Evolutionary conservation across 2,797 vertebrate genomes (phyloP).

Genomic region (Enteromius paludinosus): DNA sequence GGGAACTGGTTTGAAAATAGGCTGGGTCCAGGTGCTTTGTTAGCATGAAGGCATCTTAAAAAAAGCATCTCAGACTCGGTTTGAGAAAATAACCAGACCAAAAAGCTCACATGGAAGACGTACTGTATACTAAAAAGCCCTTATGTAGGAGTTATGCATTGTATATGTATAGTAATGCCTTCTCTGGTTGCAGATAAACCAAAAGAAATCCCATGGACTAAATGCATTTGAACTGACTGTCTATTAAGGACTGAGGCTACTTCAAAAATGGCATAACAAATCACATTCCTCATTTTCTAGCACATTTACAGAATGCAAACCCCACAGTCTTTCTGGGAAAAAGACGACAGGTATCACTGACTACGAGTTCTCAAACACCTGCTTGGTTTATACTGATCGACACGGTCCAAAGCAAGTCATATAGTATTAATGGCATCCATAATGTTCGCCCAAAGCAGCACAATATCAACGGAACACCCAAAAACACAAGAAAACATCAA

Average conservation of each 20-base stretch:
- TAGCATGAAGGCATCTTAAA: constrained; percentile 60
- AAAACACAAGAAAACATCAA: constrained; percentile 60
- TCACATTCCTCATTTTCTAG: constrained; percentile 54
- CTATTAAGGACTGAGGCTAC: constrained; percentile 46
- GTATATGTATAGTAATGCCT: constrained; percentile 48
- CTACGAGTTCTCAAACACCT: constrained; percentile 44
- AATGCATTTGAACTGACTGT: constrained; percentile 39
- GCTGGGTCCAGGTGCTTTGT: constrained; percentile 61
- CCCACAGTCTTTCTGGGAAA: constrained; percentile 49
- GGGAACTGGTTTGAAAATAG: constrained; percentile 72
- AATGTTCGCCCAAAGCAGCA: constrained; percentile 59
- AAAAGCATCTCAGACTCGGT: constrained; percentile 51
- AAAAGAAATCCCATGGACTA: constrained; percentile 26
- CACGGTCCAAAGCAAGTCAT: constrained; percentile 48
- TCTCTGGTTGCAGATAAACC: constrained; percentile 50
- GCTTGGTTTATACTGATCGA: constrained; percentile 53
- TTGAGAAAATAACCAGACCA: constrained; percentile 52
- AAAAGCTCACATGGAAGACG: constrained; percentile 60
- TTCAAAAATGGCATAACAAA: constrained; percentile 51
- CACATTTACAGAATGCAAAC: constrained; percentile 53
- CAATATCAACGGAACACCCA: constrained; percentile 60
- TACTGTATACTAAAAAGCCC: constrained; percentile 61
- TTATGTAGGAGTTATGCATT: constrained; percentile 61
- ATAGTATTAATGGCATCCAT: constrained; percentile 48
- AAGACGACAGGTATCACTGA: constrained; percentile 48